Evolutionary conservation across 1,140 invertebrate species (phyloP).

Genomic region (Bombus confusus): DNA sequence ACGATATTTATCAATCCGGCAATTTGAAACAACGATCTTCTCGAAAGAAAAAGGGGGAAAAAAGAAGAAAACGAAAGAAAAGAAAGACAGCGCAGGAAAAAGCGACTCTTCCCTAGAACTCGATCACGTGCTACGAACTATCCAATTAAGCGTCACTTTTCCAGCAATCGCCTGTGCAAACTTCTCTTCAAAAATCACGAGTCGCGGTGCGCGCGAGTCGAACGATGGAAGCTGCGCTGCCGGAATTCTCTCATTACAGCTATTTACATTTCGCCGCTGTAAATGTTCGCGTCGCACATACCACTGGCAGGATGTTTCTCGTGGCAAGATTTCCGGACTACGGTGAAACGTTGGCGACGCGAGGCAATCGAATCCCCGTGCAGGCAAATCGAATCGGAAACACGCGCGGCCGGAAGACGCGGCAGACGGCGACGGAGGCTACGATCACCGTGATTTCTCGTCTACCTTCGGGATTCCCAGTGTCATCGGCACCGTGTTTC

Average conservation of each 20-base stretch:
- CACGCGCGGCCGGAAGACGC: too few relatives aligned
- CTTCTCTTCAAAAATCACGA: too few relatives aligned
- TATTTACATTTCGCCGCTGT: neutral
- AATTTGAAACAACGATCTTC: too few relatives aligned
- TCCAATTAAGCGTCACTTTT: neutral
- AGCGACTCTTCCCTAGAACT: too few relatives aligned
- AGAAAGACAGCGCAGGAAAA: too few relatives aligned
- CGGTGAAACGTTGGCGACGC: neutral
- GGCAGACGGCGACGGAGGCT: neutral
- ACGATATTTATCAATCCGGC: too few relatives aligned
- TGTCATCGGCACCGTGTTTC: neutral
- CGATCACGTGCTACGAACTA: too few relatives aligned
- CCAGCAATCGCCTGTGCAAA: neutral
- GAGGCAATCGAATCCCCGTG: neutral
- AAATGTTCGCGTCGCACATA: neutral
- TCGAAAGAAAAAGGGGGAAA: too few relatives aligned
- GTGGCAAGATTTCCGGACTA: neutral
- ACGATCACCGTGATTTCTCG: conserved; percentile 22
- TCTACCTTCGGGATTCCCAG: neutral
- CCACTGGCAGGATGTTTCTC: conserved; percentile 4
- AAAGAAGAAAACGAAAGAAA: too few relatives aligned
- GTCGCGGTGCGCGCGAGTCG: neutral
- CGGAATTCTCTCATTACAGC: neutral
- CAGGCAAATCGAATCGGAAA: neutral
- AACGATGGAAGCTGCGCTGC: neutral